Evolutionary conservation across 2,797 vertebrate species (phyloP).

Genomic region (Selene dorsalis): DNA sequence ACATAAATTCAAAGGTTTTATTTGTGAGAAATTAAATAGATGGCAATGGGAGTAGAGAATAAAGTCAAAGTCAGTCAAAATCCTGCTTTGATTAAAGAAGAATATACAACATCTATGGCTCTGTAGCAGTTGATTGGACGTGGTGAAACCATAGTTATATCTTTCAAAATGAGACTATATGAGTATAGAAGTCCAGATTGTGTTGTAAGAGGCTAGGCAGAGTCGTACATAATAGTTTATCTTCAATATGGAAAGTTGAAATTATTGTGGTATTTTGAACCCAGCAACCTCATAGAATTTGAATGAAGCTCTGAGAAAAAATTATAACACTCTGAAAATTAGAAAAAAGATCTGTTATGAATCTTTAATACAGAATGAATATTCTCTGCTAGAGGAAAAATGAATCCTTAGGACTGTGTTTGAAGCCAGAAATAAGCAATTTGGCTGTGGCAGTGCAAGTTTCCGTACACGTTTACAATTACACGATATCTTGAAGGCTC

Average conservation of each 20-base stretch:
- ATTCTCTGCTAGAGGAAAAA: conserved; percentile 43
- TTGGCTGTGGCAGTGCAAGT: conserved; percentile 35
- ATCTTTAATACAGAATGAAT: conserved; percentile 63
- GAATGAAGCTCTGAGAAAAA: conserved; percentile 62
- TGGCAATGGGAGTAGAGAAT: conserved; percentile 9
- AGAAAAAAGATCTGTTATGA: conserved; percentile 43
- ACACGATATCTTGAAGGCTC: conserved; percentile 45
- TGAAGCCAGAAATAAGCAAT: conserved; percentile 53
- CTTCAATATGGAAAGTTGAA: conserved; percentile 44
- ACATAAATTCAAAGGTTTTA: conserved; percentile 18
- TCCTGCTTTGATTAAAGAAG: conserved; percentile 7
- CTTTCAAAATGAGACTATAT: conserved; percentile 21
- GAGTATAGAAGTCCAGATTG: conserved; percentile 19
- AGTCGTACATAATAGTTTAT: conserved; percentile 25
- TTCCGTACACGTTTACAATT: conserved; percentile 42
- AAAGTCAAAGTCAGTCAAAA: conserved; percentile 28
- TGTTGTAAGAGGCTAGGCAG: conserved; percentile 20
- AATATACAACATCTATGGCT: conserved; percentile 1
- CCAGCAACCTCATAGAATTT: conserved; percentile 40
- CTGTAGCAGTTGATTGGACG: conserved; percentile 23
- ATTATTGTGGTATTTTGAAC: conserved; percentile 51
- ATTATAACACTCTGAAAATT: conserved; percentile 60
- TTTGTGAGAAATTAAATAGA: conserved; percentile 28
- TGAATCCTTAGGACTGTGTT: conserved; percentile 28
- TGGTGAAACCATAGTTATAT: conserved; percentile 2